Base-by-base conservation (phyloP, 2,888 invertebrate species). In the Drosophila aldrichi region DNA sequence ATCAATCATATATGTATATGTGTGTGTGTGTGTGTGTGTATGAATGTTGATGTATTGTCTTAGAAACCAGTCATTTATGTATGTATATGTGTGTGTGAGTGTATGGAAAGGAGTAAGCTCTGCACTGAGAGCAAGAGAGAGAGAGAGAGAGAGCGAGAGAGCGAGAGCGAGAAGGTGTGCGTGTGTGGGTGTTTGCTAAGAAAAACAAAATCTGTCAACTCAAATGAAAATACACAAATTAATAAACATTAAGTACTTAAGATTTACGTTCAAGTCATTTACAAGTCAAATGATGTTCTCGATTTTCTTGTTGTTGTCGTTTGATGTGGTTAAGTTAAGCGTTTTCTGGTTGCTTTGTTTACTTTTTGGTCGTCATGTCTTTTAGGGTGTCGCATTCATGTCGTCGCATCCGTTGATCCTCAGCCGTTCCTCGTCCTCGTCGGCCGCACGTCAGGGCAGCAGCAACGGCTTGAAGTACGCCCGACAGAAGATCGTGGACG, bases 401-500 rank as follows among this genome's bases (percentile, higher is more conserved):
- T 43, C 49, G 9, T 49, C 10, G 38, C 2, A n/a, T 9, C 18
- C 5, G 34, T 46, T 29, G 29, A 8, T 41, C 22, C n/a, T n/a
- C 29, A 22, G 36, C 29, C 18, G 54, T 8, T 29, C 48, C 4
- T 16, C 9, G 16, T 22, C 10, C 0, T 12, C 29, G 16, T 12
- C 36, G 12, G 12, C 18, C 20, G 89, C 90, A 62, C 90, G 93
- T 93, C 93, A 93, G 88, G 93, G 93, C 83, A 93, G 88, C 87
- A 94, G 92, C 68, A 95, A 90, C 68, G 95, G 95, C 88, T 95
- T 96, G 93, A 98, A 98, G 93, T 97, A 97, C 89, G 97, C 96
- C 74, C 97, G 94, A 93, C 97, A 98, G 93, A 96, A 97, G 59
- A 97, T 94, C 34, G 97, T 96, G 74, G 96, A 95, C 80, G 95